Base-by-base conservation (phyloP, 2,888 invertebrate species). In the Hetaerina titia region DNA sequence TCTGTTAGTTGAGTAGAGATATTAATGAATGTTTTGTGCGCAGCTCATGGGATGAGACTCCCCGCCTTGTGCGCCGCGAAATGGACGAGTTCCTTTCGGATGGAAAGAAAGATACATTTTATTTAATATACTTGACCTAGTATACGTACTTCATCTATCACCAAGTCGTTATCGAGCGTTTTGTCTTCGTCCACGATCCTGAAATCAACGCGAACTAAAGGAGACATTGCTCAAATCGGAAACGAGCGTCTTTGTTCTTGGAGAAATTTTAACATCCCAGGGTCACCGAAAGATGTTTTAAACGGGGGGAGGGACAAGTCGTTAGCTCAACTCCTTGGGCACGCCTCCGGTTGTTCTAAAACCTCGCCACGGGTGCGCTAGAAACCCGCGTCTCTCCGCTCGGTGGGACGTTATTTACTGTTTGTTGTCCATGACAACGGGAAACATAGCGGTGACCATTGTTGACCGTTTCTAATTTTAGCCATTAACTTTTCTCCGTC, bases 1-100 rank as follows among this genome's bases (percentile, higher is more conserved):
- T 69, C 69, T 69, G 69, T 64, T 64, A 69, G 69, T 69, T n/a
- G n/a, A 64, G 69, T 22, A 69, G 69, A 69, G 69, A 69, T 69
- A 69, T 22, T n/a, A 69, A 69, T 22, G 69, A 69, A n/a, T n/a
- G 69, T 69, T 45, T n/a, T 60, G 69, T 22, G 69, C 17, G 5
- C 69, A 22, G 69, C 69, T 19, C 45, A 45, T 45, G 69, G 22
- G 69, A 69, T 69, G 69, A 69, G 69, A 22, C 22, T 22, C n/a
- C 45, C 22, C 69, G 22, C 69, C 1, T 45, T 45, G 7, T 5
- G 69, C 69, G 69, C 69, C 4, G 11, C 9, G 69, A 69, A 69
- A 22, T 69, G 69, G 69, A 69, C 69, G 22, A n/a, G n/a, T 22
- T 69, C 7, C n/a, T 69, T 69, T 22, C 69, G 69, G 69, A 69